Evolutionary conservation across 2,888 invertebrate genomes (phyloP), one percentile per base, ranked within the genome.

Genomic region (Aelia acuminata): DNA sequence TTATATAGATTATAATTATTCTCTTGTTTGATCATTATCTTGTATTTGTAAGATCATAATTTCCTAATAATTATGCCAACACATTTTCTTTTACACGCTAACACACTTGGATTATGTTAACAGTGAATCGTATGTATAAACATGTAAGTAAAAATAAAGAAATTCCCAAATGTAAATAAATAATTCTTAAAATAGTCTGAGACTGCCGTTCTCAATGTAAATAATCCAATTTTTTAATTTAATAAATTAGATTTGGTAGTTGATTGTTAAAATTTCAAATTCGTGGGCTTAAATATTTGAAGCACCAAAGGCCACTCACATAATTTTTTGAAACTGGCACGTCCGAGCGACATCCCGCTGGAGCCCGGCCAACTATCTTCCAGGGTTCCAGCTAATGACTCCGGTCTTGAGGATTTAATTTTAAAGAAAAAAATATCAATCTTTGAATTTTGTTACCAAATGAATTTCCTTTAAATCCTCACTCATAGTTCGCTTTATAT

Each of bases 41-140:
- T n/a, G n/a, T n/a, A n/a, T n/a, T n/a, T n/a, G n/a, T n/a, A n/a
- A n/a, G n/a, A n/a, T n/a, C n/a, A n/a, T n/a, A n/a, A n/a, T n/a
- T 35, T 70, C 31, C 35, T 70, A 70, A 70, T 70, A 35, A 35
- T 35, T n/a, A n/a, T n/a, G n/a, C n/a, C n/a, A 35, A 70, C 35
- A 70, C 31, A 35, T 70, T 70, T 70, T 31, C 43, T 85, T 85
- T 85, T 85, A n/a, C 85, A 85, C 85, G 85, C 85, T 18, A 85
- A 26, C 39, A 70, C 31, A 31, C 35, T 85, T 50, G 85, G 57
- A 85, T 39, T 57, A 35, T 20, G 35, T 48, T n/a, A 53, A 22
- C 85, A 85, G 85, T 53, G 85, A 85, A 85, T 85, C 85, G 22
- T 39, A 53, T 13, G 85, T 85, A 39, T 85, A n/a, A 85, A 10